These are phyloP conservation scores for Strongylocentrotus purpuratus DNA, from an alignment of 35 echinoderm and acorn worm genomes.

Conservation along the genomic window DNA sequence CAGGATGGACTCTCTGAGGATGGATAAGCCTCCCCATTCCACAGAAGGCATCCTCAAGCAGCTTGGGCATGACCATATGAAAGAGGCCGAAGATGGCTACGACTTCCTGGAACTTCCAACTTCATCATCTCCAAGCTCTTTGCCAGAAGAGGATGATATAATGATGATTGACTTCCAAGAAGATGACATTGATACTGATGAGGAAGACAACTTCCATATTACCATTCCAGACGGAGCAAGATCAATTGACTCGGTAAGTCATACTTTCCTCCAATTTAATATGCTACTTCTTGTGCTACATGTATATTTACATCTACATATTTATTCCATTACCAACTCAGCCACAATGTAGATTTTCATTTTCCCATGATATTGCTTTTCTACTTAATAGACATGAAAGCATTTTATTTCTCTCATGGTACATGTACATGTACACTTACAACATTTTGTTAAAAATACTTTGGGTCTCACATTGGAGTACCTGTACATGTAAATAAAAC, in stretches of 20 bases:
- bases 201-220: neutral
- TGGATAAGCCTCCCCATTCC: neutral
- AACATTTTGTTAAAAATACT: neutral
- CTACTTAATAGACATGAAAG: no score
- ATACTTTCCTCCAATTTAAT: neutral
- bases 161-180: neutral
- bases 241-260: slow-evolving; percentile 15
- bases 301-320: neutral
- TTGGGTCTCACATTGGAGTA: neutral
- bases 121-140: neutral
- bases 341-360: neutral
- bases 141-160: neutral
- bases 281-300: neutral
- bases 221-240: slow-evolving; percentile 2
- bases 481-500: neutral
- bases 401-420: neutral
- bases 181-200: slow-evolving; percentile 16
- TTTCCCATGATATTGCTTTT: neutral
- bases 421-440: neutral
- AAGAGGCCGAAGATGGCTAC: slow-evolving; percentile 24
- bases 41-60: neutral
- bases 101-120: slow-evolving; percentile 16
- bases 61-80: neutral
- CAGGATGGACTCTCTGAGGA: neutral
- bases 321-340: neutral